Evolutionary conservation across 2,888 invertebrate species (phyloP).

Genomic region (Scaptomyza cyrtandrae): DNA sequence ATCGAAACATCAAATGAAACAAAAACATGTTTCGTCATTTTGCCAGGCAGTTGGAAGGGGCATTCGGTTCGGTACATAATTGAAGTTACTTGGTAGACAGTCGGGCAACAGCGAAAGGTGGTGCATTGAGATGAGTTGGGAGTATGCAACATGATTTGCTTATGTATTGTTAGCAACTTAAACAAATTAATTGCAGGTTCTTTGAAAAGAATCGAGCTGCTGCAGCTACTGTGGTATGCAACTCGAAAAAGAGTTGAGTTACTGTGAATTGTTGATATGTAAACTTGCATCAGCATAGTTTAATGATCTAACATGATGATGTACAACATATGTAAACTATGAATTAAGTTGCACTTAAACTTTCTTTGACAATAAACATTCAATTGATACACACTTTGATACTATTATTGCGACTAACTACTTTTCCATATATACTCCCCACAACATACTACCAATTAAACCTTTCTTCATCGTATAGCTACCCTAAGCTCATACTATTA

Average conservation of each 20-base stretch:
- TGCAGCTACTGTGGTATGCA: slow-evolving; percentile 29
- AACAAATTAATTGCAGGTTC: slow-evolving; percentile 48
- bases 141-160: slow-evolving; percentile 44
- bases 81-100: slow-evolving; percentile 53
- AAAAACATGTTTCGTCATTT: slow-evolving; percentile 75
- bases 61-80: slow-evolving; percentile 56
- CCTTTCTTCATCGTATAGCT: too few relatives aligned
- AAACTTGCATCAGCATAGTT: neutral
- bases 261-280: neutral
- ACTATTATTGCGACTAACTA: too few relatives aligned
- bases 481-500: neutral
- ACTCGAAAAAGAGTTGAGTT: neutral
- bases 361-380: too few relatives aligned
- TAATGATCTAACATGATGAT: too few relatives aligned
- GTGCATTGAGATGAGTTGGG: slow-evolving; percentile 12
- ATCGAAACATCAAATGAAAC: slow-evolving; percentile 29
- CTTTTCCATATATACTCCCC: too few relatives aligned
- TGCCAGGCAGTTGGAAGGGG: slow-evolving; percentile 36
- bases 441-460: too few relatives aligned
- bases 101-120: slow-evolving; percentile 36
- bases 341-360: too few relatives aligned
- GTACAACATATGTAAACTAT: too few relatives aligned
- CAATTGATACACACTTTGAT: too few relatives aligned
- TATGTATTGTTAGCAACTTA: slow-evolving; percentile 21
- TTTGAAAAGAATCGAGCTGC: neutral